Evolutionary conservation across 1,140 invertebrate genomes (phyloP), one percentile per base, ranked within the genome.

Genomic region (Belonocnema kinseyi): DNA sequence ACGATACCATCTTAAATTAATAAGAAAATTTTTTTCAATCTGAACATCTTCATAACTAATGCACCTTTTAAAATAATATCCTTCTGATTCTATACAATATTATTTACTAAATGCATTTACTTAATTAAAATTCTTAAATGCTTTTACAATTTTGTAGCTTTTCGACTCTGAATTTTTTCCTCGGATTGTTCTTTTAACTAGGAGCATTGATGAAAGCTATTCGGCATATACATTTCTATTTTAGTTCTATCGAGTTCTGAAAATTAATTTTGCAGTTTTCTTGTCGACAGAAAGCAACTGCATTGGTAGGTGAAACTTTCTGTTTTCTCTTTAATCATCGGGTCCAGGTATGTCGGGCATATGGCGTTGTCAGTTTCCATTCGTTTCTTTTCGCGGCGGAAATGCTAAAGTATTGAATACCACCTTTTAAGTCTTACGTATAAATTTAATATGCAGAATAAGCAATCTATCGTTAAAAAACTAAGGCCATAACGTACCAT

Each of bases 291-390:
- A 16, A 66, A 66, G 58, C 26, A 66, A 66, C 58, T 66, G 58
- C 58, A 66, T 66, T 66, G 58, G 40, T 66, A 66, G 58, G 58
- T 66, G 26, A 66, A 66, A 66, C 58, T 66, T 66, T 66, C 58
- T 66, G 58, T 66, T 66, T 66, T 66, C 58, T 66, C 58, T 66
- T 66, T 66, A 66, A 66, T 66, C 58, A 66, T 33, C 58, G 58
- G 58, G 58, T 66, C 26, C 58, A 66, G 58, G 21, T 14, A 66
- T 40, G 58, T 66, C 21, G 58, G 58, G 19, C 56, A 46, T 54
- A 66, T 33, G 26, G 21, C 33, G 58, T 66, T 66, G 58, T 58
- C 56, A 58, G 56, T 66, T 66, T 16, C 58, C 58, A 26, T n/a
- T 66, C 58, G 58, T 66, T 40, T 66, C 26, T 66, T 66, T 66